Evolutionary conservation across 2,888 invertebrate genomes (phyloP).

Genomic region (Rhodophaea formosa): DNA sequence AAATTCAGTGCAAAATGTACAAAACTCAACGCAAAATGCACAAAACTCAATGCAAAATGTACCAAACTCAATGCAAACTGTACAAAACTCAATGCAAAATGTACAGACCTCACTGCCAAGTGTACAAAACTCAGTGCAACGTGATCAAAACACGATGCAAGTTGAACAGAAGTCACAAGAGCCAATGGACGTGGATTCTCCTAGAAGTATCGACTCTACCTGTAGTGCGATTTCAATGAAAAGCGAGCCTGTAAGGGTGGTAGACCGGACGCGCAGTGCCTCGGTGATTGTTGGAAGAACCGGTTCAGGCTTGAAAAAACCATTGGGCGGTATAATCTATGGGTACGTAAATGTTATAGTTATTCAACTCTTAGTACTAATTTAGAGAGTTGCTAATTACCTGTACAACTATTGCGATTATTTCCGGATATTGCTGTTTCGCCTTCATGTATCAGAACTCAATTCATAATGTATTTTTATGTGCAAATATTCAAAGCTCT

Average conservation of each 20-base stretch:
- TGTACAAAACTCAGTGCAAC: background rate
- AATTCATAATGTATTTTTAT: too few relatives aligned
- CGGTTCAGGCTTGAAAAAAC: background rate
- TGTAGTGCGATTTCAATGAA: background rate
- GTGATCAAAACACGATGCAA: background rate
- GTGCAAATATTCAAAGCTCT: too few relatives aligned
- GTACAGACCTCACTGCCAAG: background rate
- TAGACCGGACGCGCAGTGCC: background rate
- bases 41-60: background rate
- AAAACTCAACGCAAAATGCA: background rate
- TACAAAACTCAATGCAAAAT: background rate
- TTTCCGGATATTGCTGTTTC: too few relatives aligned
- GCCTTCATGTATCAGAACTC: too few relatives aligned
- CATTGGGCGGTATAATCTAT: background rate
- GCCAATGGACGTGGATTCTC: background rate
- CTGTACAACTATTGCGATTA: too few relatives aligned
- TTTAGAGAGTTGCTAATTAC: too few relatives aligned
- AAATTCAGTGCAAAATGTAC: background rate
- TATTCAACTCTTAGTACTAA: too few relatives aligned
- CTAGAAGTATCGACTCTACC: background rate
- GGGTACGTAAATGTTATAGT: background rate
- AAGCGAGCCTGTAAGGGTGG: background rate
- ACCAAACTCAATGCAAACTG: background rate
- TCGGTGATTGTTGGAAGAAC: background rate
- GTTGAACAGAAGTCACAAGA: background rate